Conservation (phyloP, 2,797 vertebrate species). For the Notamacropus eugenii region DNA sequence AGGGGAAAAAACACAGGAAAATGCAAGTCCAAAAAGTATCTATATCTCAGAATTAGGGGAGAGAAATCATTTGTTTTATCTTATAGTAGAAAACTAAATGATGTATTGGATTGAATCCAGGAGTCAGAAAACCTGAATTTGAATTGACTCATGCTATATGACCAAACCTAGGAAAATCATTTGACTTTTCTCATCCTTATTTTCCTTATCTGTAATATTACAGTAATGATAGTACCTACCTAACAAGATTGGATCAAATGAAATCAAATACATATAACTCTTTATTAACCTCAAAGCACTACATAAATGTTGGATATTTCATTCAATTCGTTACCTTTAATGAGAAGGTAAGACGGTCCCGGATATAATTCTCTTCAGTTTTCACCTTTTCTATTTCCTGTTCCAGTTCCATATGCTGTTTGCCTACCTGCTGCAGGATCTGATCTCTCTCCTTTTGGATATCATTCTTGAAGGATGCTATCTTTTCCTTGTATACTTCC, state of each 20-base stretch:
- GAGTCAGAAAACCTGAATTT: neutral
- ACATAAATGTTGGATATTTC: neutral
- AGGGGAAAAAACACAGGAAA: neutral
- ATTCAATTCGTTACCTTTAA: constrained; percentile 88
- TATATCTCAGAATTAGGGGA: neutral
- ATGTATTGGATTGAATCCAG: neutral
- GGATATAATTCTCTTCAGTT: constrained; percentile 90
- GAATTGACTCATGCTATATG: neutral
- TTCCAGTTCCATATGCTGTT: constrained; percentile 91
- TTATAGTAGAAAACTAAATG: neutral
- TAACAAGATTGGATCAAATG: neutral
- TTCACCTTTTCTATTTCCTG: constrained; percentile 91
- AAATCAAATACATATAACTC: neutral
- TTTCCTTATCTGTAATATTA: neutral
- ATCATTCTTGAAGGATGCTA: constrained; percentile 86
- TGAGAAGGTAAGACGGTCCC: constrained; percentile 92
- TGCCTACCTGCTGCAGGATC: constrained; percentile 91
- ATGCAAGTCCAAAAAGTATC: neutral
- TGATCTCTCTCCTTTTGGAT: constrained; percentile 92
- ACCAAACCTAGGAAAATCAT: neutral
- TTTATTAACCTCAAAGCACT: neutral
- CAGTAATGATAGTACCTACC: neutral
- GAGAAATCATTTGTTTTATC: neutral
- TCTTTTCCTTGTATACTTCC: constrained; percentile 93
- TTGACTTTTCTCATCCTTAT: neutral